Conservation (phyloP, 2,113 vertebrate species). For the Protobothrops mucrosquamatus region DNA sequence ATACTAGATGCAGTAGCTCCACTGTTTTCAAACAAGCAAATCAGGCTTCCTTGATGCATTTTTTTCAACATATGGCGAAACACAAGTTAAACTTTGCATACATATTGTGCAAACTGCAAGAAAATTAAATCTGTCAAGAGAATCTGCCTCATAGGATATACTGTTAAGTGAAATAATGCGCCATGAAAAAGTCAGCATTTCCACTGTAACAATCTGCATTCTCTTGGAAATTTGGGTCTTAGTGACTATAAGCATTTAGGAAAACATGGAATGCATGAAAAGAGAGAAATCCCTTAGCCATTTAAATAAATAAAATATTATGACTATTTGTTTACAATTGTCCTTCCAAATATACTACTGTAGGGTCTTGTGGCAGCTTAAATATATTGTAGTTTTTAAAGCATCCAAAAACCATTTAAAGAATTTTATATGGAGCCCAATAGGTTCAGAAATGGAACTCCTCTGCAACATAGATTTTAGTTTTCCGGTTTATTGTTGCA, state of each 20-base stretch:
- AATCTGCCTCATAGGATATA: constrained; percentile 25
- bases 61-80: constrained; percentile 52
- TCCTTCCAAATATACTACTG: not conserved
- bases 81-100: constrained; percentile 55
- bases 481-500: not conserved
- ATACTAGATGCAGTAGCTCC: not conserved
- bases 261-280: not conserved
- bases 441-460: not conserved
- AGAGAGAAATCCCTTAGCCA: not conserved
- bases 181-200: not conserved
- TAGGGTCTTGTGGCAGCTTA: not conserved
- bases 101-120: constrained; percentile 23
- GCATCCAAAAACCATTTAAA: not conserved
- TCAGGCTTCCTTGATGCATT: constrained; percentile 25
- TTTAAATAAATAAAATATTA: not conserved
- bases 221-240: constrained; percentile 11
- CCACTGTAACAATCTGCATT: constrained; percentile 2
- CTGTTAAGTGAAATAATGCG: constrained; percentile 7
- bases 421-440: not conserved
- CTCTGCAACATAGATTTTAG: not conserved
- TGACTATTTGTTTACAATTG: not conserved
- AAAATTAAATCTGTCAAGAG: constrained; percentile 30
- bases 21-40: constrained; percentile 52
- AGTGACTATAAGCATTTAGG: not conserved
- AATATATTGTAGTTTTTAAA: not conserved